Base-by-base conservation (phyloP, 2,888 invertebrate genomes). In the Diplolepis rosae region DNA sequence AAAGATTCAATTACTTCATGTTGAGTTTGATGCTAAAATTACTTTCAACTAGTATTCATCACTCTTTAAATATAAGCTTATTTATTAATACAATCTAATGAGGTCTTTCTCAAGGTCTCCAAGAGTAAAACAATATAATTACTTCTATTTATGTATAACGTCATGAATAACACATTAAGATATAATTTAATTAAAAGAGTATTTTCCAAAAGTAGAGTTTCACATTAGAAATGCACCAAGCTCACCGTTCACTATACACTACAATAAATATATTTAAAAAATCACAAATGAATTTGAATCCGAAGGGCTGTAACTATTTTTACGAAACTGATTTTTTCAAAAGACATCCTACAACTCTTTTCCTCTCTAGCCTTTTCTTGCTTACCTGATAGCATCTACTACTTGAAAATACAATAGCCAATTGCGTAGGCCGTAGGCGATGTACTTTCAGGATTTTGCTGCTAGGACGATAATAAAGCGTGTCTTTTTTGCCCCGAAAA, bases 391-490 rank as follows among this genome's bases (percentile, higher is more conserved):
- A 22, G 13, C 35, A 39, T 39, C 39, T 15, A 35, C 61, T 45
- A 61, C 39, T 61, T 39, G 61, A 61, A 61, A 61, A 39, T 61
- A 61, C 61, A 61, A 61, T 61, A 61, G 61, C 61, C 39, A 61
- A 61, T 61, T 39, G 61, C 61, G 61, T 61, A 35, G 61, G 61
- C 61, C 61, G 61, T 61, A 35, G 61, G 61, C 61, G 61, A 39
- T 39, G 24, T 39, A 61, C 35, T 24, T 13, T 61, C 50, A 61
- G 24, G 35, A 52, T 52, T 52, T 52, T 30, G 39, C 39, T 39
- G 39, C 52, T 52, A 52, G 52, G 30, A 39, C 61, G 61, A 61
- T 61, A 61, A 61, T 39, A 61, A 61, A 61, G 61, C 61, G 39
- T 61, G 61, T 61, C 61, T 27, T 61, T 61, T 61, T 61, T 13